Evolutionary conservation across 1,140 invertebrate genomes (phyloP), one percentile per base, ranked within the genome.

Genomic region (Brachystomella parvula): DNA sequence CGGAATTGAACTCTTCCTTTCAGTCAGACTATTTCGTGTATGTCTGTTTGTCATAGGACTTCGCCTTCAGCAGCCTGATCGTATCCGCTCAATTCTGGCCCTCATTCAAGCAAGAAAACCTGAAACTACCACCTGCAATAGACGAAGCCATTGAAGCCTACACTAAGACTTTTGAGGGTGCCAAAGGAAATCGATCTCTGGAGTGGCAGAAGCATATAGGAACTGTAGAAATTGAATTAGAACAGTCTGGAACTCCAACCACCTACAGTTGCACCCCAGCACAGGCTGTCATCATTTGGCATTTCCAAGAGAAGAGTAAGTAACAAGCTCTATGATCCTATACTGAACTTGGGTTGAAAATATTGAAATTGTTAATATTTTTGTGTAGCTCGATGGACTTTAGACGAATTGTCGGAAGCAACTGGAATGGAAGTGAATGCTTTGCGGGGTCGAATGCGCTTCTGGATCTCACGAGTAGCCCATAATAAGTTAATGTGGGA

Each of bases 41-140:
- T 47, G 19, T 57, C 29, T 65, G 2, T 17, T 31, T 12, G 29
- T 61, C 66, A 53, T 79, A 83, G 53, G 81, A 85, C 47, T 86
- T 94, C 74, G 82, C 84, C 30, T 83, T 89, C 9, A 87, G 86
- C 29, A 87, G 90, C 1, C 85, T 97, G 75, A 94, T 98, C 68
- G 79, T 99, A 12, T 98, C 95, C 0, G 91, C 92, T n/a, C 94
- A 98, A 76, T 99, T 98, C 82, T 99, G 96, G 96, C 96, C 96
- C 0, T 84, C 89, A 24, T 93, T 98, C 68, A 92, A 96, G 76
- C 93, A 96, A 76, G 94, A 97, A 79, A 92, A 88, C 71, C 80
- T 98, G 6, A 87, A 93, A 74, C 76, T 98, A 35, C 94, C 94
- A 2, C 81, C 84, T 29, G 80, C 86, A 73, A 85, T 98, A 33